A percentile compares a stretch with the other conserved stretches of the same genome.
Evolutionary conservation across 2,888 invertebrate genomes (phyloP).

Genomic region (Athetis lepigone): DNA sequence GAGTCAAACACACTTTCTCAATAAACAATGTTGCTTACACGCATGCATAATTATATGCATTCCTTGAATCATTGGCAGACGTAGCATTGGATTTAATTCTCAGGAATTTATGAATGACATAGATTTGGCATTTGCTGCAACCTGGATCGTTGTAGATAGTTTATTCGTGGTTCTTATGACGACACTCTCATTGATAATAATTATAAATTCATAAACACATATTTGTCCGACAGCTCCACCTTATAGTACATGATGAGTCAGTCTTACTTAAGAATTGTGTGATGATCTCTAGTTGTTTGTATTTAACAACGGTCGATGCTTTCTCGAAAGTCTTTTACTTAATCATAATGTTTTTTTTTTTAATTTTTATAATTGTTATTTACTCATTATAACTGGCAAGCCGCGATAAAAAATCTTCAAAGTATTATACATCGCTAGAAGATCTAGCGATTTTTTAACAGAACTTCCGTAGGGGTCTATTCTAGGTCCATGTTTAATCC

Average conservation of each 20-base stretch:
- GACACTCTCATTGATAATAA: conserved; percentile 31
- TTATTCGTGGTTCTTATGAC: conserved; percentile 32
- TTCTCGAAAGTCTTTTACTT: no score
- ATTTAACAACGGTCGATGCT: not conserved
- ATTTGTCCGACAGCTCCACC: not conserved
- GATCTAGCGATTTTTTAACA: not conserved
- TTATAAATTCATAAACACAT: not conserved
- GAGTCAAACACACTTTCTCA: not conserved
- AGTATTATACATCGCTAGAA: no score
- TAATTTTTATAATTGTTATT: no score
- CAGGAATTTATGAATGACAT: conserved; percentile 43
- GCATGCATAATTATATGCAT: no score
- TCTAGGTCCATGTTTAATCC: not conserved
- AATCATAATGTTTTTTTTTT: no score
- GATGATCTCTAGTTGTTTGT: not conserved
- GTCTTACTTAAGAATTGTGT: not conserved
- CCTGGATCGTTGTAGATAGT: conserved; percentile 16
- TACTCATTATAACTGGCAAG: not conserved
- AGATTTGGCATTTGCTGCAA: conserved; percentile 38
- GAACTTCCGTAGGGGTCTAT: conserved; percentile 13
- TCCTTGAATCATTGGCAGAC: conserved; percentile 30
- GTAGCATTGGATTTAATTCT: conserved; percentile 25
- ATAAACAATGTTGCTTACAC: conserved; percentile 10
- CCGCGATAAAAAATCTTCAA: not conserved
- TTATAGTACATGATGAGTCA: no score